Conservation (phyloP, 2,888 invertebrate genomes). For the Metalampra italica region DNA sequence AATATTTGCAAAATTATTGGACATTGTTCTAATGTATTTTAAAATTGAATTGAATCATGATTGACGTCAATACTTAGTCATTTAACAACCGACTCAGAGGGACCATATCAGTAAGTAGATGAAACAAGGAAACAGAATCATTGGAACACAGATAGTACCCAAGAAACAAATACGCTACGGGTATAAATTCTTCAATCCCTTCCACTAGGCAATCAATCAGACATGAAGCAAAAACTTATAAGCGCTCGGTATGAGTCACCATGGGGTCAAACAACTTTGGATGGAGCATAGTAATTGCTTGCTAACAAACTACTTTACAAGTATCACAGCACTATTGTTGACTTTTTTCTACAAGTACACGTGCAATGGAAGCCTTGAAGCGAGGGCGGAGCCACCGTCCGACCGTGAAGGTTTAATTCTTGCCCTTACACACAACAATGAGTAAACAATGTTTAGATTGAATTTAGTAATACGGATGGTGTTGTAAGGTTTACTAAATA, state of each 20-base stretch:
- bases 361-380: slow-evolving; percentile 37
- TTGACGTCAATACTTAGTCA: slow-evolving; percentile 4
- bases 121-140: background rate
- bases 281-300: slow-evolving; percentile 43
- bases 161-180: background rate
- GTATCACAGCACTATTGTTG: slow-evolving; percentile 31
- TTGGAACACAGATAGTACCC: background rate
- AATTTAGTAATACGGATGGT: background rate
- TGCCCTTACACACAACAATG: slow-evolving; percentile 33
- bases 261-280: slow-evolving; percentile 46
- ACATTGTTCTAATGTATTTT: background rate
- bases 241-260: slow-evolving; percentile 25
- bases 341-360: slow-evolving; percentile 42
- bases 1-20: slow-evolving; percentile 11
- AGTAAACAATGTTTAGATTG: slow-evolving; percentile 14
- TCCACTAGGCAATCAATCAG: background rate
- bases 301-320: slow-evolving; percentile 30
- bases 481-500: too few species aligned
- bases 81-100: background rate
- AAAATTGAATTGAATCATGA: background rate
- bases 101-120: background rate
- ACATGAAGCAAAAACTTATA: slow-evolving; percentile 4
- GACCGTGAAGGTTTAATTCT: slow-evolving; percentile 49
- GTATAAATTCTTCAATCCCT: background rate
- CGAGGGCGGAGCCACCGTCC: slow-evolving; percentile 44